Percentiles rank a stretch among this genome's conserved stretches.
Conservation (phyloP, 2,113 vertebrate species). For the Delphinapterus leucas region DNA sequence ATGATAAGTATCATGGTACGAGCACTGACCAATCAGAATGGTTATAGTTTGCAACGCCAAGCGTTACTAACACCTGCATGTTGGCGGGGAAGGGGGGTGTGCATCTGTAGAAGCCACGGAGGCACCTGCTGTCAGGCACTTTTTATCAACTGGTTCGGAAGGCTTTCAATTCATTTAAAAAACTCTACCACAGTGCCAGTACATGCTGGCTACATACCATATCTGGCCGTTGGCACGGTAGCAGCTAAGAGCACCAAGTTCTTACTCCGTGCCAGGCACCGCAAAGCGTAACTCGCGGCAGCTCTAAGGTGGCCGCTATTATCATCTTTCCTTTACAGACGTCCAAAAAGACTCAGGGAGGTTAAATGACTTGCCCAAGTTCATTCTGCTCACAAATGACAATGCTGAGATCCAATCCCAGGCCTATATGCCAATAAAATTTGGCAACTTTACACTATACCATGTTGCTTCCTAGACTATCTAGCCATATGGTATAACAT, state of each 20-base stretch:
- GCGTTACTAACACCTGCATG: background rate
- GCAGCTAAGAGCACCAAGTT: background rate
- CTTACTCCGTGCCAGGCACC: background rate
- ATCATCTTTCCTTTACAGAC: background rate
- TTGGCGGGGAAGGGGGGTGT: background rate
- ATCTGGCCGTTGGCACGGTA: background rate
- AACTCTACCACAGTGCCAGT: background rate
- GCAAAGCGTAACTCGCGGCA: background rate
- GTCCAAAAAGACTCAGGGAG: background rate
- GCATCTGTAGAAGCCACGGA: background rate
- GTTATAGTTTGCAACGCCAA: background rate
- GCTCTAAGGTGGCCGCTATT: background rate
- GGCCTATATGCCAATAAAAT: background rate
- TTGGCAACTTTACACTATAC: background rate
- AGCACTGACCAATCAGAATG: background rate
- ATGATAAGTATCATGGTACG: background rate
- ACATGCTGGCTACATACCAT: background rate
- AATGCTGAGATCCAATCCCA: background rate
- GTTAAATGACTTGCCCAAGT: background rate
- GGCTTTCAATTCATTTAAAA: background rate
- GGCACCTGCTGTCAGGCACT: background rate
- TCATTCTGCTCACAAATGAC: constrained; percentile 20
- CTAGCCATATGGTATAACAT: background rate
- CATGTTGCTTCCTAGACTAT: background rate
- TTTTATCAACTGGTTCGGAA: background rate